Evolutionary conservation across 92 coral and sea anemone species (phyloP).

Genomic region (Parazoanthus darwini): DNA sequence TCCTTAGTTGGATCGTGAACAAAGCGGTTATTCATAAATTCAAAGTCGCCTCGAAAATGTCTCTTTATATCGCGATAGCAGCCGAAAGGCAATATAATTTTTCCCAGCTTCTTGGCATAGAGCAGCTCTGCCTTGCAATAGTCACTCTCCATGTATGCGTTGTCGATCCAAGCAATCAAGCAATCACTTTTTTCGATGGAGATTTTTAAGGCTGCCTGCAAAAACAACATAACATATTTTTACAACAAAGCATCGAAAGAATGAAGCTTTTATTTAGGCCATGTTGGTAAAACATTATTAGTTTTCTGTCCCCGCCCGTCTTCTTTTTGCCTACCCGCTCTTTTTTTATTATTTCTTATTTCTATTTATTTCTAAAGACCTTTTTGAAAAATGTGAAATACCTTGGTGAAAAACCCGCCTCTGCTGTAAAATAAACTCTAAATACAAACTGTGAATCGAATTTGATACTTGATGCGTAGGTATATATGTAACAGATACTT

Average conservation of each 20-base stretch:
- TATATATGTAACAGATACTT: no score
- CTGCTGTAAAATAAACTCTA: no score
- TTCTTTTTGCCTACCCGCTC: no score
- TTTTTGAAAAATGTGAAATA: no score
- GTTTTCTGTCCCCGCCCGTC: no score
- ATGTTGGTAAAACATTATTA: no score
- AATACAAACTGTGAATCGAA: no score
- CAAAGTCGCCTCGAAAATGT: slow-evolving; percentile 51
- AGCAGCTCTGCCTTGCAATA: slow-evolving; percentile 71
- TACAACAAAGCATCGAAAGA: background rate
- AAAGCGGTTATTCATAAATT: slow-evolving; percentile 43
- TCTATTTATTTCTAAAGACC: no score
- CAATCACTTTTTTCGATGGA: slow-evolving; percentile 68
- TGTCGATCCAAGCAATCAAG: slow-evolving; percentile 69
- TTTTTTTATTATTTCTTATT: no score
- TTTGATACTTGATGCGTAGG: no score
- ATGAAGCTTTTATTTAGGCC: no score
- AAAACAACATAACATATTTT: background rate
- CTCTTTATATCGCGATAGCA: slow-evolving; percentile 48
- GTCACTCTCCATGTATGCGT: slow-evolving; percentile 62
- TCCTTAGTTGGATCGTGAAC: slow-evolving; percentile 50
- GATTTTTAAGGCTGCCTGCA: slow-evolving; percentile 45
- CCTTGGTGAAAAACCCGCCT: no score
- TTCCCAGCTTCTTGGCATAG: slow-evolving; percentile 53
- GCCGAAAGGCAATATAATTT: slow-evolving; percentile 71